Evolutionary conservation across 2,888 invertebrate genomes (phyloP).

Genomic region (Congeria kusceri): DNA sequence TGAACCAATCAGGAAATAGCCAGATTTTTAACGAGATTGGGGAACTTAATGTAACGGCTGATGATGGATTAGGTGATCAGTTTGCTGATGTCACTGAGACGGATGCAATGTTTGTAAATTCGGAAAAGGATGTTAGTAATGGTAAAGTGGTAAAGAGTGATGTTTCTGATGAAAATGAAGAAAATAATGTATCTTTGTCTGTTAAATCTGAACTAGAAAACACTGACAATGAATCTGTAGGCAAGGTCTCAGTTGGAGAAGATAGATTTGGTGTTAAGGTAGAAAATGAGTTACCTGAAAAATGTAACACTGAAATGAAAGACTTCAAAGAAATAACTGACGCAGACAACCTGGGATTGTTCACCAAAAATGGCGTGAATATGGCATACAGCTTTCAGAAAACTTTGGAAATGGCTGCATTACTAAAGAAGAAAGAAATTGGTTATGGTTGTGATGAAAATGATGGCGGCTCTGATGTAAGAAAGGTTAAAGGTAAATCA

Average conservation of each 20-base stretch:
- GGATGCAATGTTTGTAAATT: neutral
- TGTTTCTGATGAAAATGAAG: neutral
- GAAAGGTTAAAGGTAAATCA: neutral
- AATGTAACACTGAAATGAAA: neutral
- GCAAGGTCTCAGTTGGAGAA: neutral
- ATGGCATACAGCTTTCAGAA: neutral
- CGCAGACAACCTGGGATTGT: neutral
- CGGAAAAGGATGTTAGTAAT: constrained; percentile 7
- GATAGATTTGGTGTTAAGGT: constrained; percentile 1
- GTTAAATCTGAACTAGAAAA: neutral
- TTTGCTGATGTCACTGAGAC: neutral
- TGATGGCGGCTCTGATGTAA: neutral
- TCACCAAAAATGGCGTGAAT: neutral
- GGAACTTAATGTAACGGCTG: constrained; percentile 20
- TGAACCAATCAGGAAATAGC: constrained; percentile 48
- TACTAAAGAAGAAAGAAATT: constrained; percentile 1
- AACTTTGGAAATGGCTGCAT: neutral
- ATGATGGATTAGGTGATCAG: constrained; percentile 19
- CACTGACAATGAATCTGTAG: neutral
- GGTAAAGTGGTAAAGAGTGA: neutral
- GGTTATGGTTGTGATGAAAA: neutral
- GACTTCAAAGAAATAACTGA: neutral
- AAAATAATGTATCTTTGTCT: neutral
- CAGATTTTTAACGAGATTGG: constrained; percentile 54
- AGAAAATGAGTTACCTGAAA: constrained; percentile 8